Evolutionary conservation across 1,140 invertebrate genomes (phyloP).

Genomic region (Mya arenaria): DNA sequence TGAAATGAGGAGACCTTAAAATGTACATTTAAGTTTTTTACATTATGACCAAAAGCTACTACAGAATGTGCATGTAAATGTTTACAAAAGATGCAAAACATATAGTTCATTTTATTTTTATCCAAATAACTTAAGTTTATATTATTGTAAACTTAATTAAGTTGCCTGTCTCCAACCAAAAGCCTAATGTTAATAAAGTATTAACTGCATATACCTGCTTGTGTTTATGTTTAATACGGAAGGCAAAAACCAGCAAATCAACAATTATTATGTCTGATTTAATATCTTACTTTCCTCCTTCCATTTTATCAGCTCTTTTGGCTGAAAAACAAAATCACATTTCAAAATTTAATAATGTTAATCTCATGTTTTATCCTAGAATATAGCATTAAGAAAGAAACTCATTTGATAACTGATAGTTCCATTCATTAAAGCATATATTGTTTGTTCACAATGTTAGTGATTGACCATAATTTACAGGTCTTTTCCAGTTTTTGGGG

Average conservation of each 20-base stretch:
- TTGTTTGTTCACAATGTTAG: too few relatives aligned
- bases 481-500: too few relatives aligned
- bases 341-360: too few relatives aligned
- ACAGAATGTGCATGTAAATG: background rate
- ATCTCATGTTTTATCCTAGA: too few relatives aligned
- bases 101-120: background rate
- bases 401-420: too few relatives aligned
- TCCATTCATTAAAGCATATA: too few relatives aligned
- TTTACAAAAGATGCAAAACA: background rate
- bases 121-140: background rate
- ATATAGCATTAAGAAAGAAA: too few relatives aligned
- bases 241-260: background rate
- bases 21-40: background rate
- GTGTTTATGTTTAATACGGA: background rate
- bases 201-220: background rate
- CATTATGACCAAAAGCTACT: background rate
- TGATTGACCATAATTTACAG: too few relatives aligned
- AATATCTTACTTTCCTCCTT: constrained; percentile 35
- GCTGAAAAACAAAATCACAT: constrained; percentile 37
- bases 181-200: background rate
- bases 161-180: background rate
- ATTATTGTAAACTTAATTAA: background rate
- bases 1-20: background rate
- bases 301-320: constrained; percentile 33
- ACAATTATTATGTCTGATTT: background rate